Evolutionary conservation across 2,113 vertebrate species (phyloP).

Genomic region (Actenoides lindsayi): DNA sequence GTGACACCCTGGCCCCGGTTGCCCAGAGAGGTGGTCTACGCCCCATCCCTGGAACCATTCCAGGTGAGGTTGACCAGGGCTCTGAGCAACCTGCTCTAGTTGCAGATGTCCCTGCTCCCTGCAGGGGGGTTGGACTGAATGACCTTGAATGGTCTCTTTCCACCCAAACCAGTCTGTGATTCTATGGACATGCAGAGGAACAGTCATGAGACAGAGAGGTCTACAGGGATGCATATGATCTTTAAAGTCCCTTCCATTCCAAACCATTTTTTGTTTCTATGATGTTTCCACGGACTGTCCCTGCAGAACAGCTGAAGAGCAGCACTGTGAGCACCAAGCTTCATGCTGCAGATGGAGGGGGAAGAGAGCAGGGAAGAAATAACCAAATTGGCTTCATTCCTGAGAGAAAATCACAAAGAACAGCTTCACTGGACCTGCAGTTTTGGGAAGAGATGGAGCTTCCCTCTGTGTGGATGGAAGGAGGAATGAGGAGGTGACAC

Average conservation of each 20-base stretch:
- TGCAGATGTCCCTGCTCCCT: not conserved
- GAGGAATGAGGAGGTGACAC: not conserved
- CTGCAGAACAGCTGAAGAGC: not conserved
- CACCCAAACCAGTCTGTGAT: not conserved
- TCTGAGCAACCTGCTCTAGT: not conserved
- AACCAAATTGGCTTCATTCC: not conserved
- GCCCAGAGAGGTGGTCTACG: not conserved
- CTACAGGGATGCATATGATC: not conserved
- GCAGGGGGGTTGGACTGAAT: not conserved
- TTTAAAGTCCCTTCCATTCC: not conserved
- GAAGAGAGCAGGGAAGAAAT: not conserved
- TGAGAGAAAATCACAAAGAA: not conserved
- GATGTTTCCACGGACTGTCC: not conserved
- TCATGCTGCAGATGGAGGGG: not conserved
- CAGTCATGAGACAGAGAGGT: not conserved
- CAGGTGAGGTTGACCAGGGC: not conserved
- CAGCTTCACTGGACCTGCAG: not conserved
- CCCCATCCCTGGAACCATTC: not conserved
- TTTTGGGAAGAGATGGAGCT: fast-evolving
- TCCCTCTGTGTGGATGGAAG: not conserved
- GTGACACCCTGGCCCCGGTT: not conserved
- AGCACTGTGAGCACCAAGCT: not conserved
- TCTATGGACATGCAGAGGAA: not conserved
- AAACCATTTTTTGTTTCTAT: not conserved
- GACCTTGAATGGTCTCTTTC: not conserved